A percentile compares a stretch with the other conserved stretches of the same genome.
Evolutionary conservation across 2,113 vertebrate species (phyloP).

Genomic region (Ellobius talpinus): DNA sequence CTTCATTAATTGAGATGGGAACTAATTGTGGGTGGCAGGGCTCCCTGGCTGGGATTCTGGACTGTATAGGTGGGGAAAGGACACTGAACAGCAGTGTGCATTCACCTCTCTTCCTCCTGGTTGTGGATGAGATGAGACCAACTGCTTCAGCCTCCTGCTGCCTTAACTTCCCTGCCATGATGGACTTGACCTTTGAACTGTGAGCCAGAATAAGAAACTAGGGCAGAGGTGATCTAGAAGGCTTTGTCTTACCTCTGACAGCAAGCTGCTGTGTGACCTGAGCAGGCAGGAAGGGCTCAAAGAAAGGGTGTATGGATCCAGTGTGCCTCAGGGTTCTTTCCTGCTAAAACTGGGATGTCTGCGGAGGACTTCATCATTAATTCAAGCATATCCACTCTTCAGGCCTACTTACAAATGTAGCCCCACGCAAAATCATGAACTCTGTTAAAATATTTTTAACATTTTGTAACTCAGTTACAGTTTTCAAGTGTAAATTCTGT

Average conservation of each 20-base stretch:
- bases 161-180: not conserved
- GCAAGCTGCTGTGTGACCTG: not conserved
- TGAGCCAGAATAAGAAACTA: not conserved
- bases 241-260: not conserved
- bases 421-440: not conserved
- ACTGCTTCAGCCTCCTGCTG: not conserved
- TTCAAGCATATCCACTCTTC: not conserved
- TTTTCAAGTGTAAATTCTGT: not conserved
- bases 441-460: not conserved
- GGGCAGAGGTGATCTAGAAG: not conserved
- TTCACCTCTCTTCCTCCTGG: not conserved
- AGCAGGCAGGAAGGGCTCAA: not conserved
- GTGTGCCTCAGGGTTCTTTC: not conserved
- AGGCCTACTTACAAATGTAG: no score
- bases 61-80: not conserved
- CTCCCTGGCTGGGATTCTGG: not conserved
- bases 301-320: not conserved
- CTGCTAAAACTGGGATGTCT: not conserved
- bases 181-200: not conserved
- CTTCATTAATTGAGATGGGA: no score
- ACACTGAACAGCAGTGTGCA: not conserved
- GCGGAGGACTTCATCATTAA: not conserved
- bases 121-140: not conserved
- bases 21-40: not conserved
- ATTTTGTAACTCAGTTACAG: not conserved